Evolutionary conservation across 2,888 invertebrate genomes (phyloP), one percentile per base, ranked within the genome.

Genomic region (Ochropleura plecta): DNA sequence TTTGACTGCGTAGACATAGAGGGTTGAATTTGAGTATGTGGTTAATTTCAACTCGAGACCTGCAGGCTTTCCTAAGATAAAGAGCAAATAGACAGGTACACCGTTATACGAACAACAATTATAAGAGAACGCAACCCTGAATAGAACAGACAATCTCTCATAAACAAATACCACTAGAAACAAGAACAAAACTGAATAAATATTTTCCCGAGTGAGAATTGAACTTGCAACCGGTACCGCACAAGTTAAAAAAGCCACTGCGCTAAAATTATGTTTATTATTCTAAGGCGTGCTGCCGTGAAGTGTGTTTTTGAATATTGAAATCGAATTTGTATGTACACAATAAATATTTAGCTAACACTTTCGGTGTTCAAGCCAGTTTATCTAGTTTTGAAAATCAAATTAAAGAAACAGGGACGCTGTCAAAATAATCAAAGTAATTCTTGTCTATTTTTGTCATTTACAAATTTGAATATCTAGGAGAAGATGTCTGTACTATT

Each of bases 321-420:
- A 81, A 79, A 84, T 75, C 71, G 70, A 66, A 69, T 73, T 71
- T 70, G 81, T 73, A 63, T 77, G 70, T 73, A 77, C 30, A 73
- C 78, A 73, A 63, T 48, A n/a, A 42, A 62, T 64, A 64, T 75
- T 73, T 81, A 55, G 67, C 70, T 73, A 79, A 78, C 46, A 53
- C 68, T 81, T 72, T 77, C 66, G 69, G 51, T 63, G 81, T 62
- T 12, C 42, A 69, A 81, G 59, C 53, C 20, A 67, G 81, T 82
- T 82, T 73, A 18, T 51, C 55, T 72, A 8, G 62, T 53, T 80
- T 42, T 81, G 46, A 64, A 64, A 53, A 65, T n/a, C 44, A 46
- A 68, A 48, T 40, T 63, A 44, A 44, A 55, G 9, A 40, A 60
- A 46, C 5, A 62, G 4, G 49, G 12, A 42, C 8, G 20, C n/a